A percentile compares a stretch with the other conserved stretches of the same genome.
Conservation (phyloP, 2,797 vertebrate genomes). For the Neopelma chrysocephalum region DNA sequence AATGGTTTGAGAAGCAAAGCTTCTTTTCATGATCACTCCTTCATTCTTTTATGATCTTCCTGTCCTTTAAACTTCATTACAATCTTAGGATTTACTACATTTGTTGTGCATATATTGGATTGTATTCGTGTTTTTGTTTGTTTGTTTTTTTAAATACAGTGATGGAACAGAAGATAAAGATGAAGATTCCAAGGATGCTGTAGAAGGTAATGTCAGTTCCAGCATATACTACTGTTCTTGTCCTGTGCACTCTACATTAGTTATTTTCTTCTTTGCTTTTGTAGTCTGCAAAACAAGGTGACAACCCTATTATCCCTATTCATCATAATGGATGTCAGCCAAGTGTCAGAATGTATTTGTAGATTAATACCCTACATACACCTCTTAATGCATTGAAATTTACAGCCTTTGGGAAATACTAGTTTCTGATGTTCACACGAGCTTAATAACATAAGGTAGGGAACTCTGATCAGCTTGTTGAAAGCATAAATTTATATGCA, state of each 20-base stretch:
- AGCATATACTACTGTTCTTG: not conserved
- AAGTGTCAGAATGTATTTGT: not conserved
- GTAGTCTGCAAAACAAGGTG: not conserved
- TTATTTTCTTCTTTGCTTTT: not conserved
- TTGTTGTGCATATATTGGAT: not conserved
- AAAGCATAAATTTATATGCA: not conserved
- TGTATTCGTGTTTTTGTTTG: slow-evolving; percentile 7
- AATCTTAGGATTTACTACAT: slow-evolving; percentile 33
- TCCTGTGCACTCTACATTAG: not conserved
- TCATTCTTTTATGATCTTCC: slow-evolving; percentile 49
- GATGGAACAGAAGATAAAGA: slow-evolving; percentile 92
- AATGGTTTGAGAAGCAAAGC: slow-evolving; percentile 77
- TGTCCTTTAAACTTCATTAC: slow-evolving; percentile 44
- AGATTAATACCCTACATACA: not conserved
- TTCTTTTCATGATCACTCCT: slow-evolving; percentile 58
- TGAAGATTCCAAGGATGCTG: slow-evolving; percentile 81
- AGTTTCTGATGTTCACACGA: not conserved
- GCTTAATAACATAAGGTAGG: not conserved
- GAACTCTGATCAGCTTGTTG: not conserved
- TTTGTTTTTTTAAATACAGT: slow-evolving; percentile 73
- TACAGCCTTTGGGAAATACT: not conserved
- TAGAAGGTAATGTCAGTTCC: slow-evolving; percentile 80
- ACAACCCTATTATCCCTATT: not conserved
- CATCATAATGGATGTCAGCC: not conserved
- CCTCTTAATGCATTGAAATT: not conserved